These are phyloP conservation scores for Lasiommata megera DNA, from an alignment of 2,888 invertebrate species.

Conservation along the genomic window DNA sequence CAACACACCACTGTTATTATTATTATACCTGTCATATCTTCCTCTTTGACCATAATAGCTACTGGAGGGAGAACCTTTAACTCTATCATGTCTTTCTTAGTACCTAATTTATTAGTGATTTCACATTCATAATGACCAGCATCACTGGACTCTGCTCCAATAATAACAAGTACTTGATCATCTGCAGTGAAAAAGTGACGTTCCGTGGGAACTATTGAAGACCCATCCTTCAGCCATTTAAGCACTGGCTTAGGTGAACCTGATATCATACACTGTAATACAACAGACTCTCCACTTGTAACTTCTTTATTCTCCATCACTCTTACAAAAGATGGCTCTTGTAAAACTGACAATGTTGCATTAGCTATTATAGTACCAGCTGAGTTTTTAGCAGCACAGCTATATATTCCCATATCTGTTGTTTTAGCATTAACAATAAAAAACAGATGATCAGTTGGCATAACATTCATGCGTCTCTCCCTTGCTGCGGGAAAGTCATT, in stretches of 20 bases:
- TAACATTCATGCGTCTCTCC: slow-evolving; percentile 95
- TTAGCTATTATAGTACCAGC: slow-evolving; percentile 94
- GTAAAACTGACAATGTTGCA: slow-evolving; percentile 91
- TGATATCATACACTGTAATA: slow-evolving; percentile 92
- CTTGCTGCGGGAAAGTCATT: slow-evolving; percentile 97
- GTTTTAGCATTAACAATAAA: slow-evolving; percentile 95
- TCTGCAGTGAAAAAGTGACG: slow-evolving; percentile 93
- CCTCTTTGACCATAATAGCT: slow-evolving; percentile 82
- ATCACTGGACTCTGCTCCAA: slow-evolving; percentile 88
- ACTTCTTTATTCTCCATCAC: slow-evolving; percentile 93
- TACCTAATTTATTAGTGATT: slow-evolving; percentile 92
- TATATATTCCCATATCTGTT: slow-evolving; percentile 94
- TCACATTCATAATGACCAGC: slow-evolving; percentile 94
- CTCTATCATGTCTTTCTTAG: slow-evolving; percentile 86
- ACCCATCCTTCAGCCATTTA: slow-evolving; percentile 93
- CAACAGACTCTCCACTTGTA: slow-evolving; percentile 90
- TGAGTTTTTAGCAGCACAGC: slow-evolving; percentile 94
- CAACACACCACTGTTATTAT: slow-evolving; percentile 95
- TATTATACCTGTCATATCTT: slow-evolving; percentile 92
- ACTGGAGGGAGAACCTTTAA: slow-evolving; percentile 85
- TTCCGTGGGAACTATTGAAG: slow-evolving; percentile 86
- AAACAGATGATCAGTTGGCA: slow-evolving; percentile 94
- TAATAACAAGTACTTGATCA: slow-evolving; percentile 93
- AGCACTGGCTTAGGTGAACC: slow-evolving; percentile 92
- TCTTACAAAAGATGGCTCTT: slow-evolving; percentile 92